Percentiles rank a stretch among this genome's conserved stretches.
Conservation (phyloP, 1,140 invertebrate genomes). For the Tetramorium parvispinum region DNA sequence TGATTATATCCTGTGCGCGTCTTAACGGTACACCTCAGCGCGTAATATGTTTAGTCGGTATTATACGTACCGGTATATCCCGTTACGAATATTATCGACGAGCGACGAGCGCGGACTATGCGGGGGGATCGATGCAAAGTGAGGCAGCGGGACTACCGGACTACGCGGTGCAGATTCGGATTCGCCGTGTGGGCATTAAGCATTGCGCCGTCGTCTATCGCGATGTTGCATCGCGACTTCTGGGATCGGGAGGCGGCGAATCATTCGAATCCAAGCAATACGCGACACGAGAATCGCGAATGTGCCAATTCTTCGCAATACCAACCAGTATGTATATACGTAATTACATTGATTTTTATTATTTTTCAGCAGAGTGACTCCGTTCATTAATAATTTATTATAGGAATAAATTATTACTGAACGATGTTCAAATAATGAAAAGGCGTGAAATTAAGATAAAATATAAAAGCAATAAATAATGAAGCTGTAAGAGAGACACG, state of each 20-base stretch:
- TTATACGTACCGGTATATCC: slow-evolving; percentile 54
- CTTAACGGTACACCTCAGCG: slow-evolving; percentile 66
- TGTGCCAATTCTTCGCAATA: not conserved
- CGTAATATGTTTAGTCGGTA: slow-evolving; percentile 59
- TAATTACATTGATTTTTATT: not conserved
- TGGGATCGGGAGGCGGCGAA: not conserved
- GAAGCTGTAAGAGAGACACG: not conserved
- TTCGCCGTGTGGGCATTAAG: slow-evolving; percentile 18
- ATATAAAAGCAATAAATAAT: not conserved
- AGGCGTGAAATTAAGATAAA: not conserved
- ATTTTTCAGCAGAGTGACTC: not conserved
- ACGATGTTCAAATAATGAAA: not conserved
- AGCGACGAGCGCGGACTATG: slow-evolving; percentile 2
- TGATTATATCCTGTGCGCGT: slow-evolving; percentile 66
- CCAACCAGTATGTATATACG: not conserved
- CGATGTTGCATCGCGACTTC: not conserved
- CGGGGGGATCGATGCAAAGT: slow-evolving; percentile 41
- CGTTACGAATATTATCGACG: slow-evolving; percentile 66
- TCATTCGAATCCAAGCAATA: slow-evolving; percentile 18
- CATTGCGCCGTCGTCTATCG: slow-evolving; percentile 16
- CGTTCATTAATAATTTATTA: not conserved
- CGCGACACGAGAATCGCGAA: not conserved
- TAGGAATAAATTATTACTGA: not conserved
- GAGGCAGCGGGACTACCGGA: slow-evolving; percentile 43
- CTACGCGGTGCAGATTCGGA: slow-evolving; percentile 47